Conservation (phyloP, 2,888 invertebrate species). For the Leucophenga maculata region DNA sequence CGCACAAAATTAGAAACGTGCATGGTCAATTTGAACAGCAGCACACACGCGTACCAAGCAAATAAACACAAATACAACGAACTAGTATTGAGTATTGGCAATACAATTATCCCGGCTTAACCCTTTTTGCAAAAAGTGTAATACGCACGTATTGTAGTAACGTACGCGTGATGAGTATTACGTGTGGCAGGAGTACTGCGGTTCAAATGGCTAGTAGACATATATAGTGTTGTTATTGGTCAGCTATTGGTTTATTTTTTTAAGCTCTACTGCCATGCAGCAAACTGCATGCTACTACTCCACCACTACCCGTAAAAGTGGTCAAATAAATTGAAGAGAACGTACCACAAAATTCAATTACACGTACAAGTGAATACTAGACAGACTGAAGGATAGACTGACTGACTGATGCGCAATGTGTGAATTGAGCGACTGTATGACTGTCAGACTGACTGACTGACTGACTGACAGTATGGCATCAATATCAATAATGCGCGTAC, state of each 20-base stretch:
- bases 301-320: slow-evolving; percentile 49
- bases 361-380: slow-evolving; percentile 20
- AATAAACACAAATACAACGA: slow-evolving; percentile 6
- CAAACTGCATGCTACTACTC: slow-evolving; percentile 3
- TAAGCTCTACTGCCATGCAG: too few relatives aligned
- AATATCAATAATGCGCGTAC: slow-evolving; percentile 10
- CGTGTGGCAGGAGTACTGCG: not conserved
- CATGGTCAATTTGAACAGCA: slow-evolving; percentile 1
- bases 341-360: slow-evolving; percentile 26
- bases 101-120: slow-evolving; percentile 20
- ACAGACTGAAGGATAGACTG: not conserved
- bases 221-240: slow-evolving; percentile 13
- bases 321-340: slow-evolving; percentile 59
- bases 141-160: slow-evolving; percentile 13
- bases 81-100: not conserved
- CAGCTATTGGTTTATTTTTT: slow-evolving; percentile 18
- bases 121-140: slow-evolving; percentile 22
- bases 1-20: slow-evolving; percentile 22
- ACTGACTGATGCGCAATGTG: not conserved
- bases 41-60: not conserved
- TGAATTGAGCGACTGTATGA: slow-evolving; percentile 20
- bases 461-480: slow-evolving; percentile 19
- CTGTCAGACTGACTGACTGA: slow-evolving; percentile 48
- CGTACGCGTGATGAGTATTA: slow-evolving; percentile 1
- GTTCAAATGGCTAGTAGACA: not conserved